Percentiles rank a stretch among this genome's conserved stretches.
phyloP scores from a whole-genome alignment of 2,113 vertebrate genomes.

The Puntigrus tetrazona region DNA sequence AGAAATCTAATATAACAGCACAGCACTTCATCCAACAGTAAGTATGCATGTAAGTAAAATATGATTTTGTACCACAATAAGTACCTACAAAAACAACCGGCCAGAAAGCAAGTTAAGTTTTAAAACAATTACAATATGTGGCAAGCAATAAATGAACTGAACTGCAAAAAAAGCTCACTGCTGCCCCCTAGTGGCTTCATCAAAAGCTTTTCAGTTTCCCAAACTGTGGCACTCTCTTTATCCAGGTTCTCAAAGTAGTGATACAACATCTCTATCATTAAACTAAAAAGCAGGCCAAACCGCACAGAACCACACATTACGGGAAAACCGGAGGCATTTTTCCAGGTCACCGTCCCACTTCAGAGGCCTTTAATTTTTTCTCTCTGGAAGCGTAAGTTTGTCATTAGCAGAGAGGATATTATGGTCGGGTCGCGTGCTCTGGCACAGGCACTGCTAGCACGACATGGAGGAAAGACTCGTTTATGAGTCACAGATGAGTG shows the following conservation, averaged over 20 bases:
- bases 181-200: constrained; percentile 65
- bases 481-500: constrained; percentile 64
- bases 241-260: constrained; percentile 27
- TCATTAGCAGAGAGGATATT: constrained; percentile 65
- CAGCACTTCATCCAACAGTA: background rate
- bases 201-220: background rate
- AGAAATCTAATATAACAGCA: background rate
- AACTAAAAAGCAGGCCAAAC: constrained; percentile 58
- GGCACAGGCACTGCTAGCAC: constrained; percentile 52
- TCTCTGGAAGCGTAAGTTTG: constrained; percentile 60
- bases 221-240: constrained; percentile 10
- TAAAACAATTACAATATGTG: background rate
- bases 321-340: constrained; percentile 62
- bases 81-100: background rate
- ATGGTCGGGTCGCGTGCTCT: constrained; percentile 57
- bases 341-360: constrained; percentile 67
- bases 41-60: background rate
- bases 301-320: constrained; percentile 60
- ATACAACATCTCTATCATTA: constrained; percentile 61
- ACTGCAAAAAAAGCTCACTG: constrained; percentile 48
- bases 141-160: background rate
- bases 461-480: constrained; percentile 53
- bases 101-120: background rate
- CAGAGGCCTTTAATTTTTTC: constrained; percentile 63
- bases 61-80: background rate